Conservation (phyloP, 2,113 vertebrate species). For the Nothoprocta perdicaria region DNA sequence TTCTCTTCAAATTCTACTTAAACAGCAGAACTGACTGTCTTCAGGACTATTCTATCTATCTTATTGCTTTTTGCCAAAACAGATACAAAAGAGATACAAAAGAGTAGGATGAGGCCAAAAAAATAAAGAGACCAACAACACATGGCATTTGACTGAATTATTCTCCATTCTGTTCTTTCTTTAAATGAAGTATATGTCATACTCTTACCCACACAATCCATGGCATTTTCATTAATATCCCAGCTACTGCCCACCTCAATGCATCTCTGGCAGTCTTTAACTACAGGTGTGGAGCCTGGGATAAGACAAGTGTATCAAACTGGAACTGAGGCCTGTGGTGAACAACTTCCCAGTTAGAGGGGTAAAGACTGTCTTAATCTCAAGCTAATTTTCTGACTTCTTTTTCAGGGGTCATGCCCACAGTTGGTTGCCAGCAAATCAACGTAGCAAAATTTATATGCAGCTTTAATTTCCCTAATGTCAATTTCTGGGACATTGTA, state of each 20-base stretch:
- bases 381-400: not conserved
- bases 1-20: not conserved
- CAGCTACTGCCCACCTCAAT: not conserved
- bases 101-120: no score
- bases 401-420: not conserved
- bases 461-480: not conserved
- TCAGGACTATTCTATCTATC: not conserved
- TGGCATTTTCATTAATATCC: not conserved
- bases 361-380: not conserved
- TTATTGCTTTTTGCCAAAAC: not conserved
- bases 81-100: rapidly evolving
- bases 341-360: not conserved
- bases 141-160: not conserved
- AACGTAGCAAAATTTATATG: not conserved
- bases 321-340: not conserved
- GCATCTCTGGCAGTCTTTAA: not conserved
- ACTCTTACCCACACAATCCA: not conserved
- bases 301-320: not conserved
- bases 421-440: not conserved
- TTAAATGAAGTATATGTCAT: not conserved
- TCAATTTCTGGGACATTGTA: not conserved
- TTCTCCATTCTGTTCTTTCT: not conserved
- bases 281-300: not conserved
- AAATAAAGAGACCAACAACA: not conserved
- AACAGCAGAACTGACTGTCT: not conserved